These are phyloP conservation scores for Rhagologus leucostigma DNA, from an alignment of 2,113 vertebrate species.

Conservation along the genomic window DNA sequence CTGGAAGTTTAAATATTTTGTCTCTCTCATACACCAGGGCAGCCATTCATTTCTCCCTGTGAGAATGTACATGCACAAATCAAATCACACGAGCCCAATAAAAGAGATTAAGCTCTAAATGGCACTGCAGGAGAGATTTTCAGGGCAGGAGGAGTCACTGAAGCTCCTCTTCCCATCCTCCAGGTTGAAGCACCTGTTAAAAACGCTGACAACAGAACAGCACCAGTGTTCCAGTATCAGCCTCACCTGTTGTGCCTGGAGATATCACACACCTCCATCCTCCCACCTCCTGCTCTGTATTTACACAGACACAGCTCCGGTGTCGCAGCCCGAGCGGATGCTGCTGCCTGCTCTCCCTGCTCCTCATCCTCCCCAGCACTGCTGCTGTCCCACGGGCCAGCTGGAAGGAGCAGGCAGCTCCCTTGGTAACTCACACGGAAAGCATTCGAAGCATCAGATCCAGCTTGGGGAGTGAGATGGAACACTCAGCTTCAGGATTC, in stretches of 20 bases:
- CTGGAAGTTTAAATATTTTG: not conserved
- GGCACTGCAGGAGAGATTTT: not conserved
- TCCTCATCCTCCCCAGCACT: not conserved
- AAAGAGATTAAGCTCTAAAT: not conserved
- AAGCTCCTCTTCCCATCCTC: not conserved
- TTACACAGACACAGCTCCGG: not conserved
- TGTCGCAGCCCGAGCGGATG: not conserved
- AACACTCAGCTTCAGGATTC: not conserved
- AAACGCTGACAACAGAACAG: not conserved
- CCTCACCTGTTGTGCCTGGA: not conserved
- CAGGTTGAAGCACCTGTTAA: not conserved
- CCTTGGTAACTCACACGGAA: rapidly evolving
- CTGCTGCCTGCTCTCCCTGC: not conserved
- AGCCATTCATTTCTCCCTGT: not conserved
- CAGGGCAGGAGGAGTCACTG: not conserved
- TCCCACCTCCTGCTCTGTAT: not conserved
- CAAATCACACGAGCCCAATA: not conserved
- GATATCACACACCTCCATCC: not conserved
- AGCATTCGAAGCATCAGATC: not conserved
- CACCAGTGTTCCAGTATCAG: not conserved
- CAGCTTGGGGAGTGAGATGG: not conserved
- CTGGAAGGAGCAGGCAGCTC: not conserved
- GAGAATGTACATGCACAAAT: not conserved
- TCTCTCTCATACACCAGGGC: not conserved
- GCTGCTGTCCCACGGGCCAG: not conserved